These are phyloP conservation scores for Agraylea sexmaculata DNA, from an alignment of 1,140 invertebrate species.

Conservation along the genomic window DNA sequence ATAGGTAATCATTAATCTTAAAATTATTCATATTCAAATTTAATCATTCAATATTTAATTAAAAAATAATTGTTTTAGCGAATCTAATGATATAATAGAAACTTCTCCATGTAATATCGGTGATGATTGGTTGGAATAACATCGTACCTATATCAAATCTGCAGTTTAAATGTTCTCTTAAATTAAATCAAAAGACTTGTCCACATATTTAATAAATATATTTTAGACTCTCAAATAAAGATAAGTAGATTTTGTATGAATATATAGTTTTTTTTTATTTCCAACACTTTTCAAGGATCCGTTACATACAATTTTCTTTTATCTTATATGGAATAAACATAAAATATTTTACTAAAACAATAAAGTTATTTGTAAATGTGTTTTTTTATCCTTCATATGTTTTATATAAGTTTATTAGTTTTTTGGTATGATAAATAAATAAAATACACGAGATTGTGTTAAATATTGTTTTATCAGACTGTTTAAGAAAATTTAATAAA, in stretches of 20 bases:
- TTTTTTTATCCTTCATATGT: too few species aligned
- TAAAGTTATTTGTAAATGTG: too few species aligned
- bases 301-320: too few species aligned
- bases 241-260: background rate
- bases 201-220: background rate
- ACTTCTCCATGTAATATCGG: slow-evolving; percentile 46
- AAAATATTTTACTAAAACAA: too few species aligned
- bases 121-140: slow-evolving; percentile 21
- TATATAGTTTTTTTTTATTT: background rate
- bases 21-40: background rate
- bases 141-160: background rate
- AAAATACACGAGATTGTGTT: too few species aligned
- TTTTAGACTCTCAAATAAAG: background rate
- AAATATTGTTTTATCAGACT: too few species aligned
- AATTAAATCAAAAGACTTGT: too few species aligned
- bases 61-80: slow-evolving; percentile 38
- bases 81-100: slow-evolving; percentile 68
- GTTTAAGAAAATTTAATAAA: too few species aligned
- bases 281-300: background rate
- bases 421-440: too few species aligned
- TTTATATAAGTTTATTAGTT: too few species aligned
- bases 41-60: slow-evolving; percentile 2
- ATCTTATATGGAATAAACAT: too few species aligned
- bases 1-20: slow-evolving; percentile 43
- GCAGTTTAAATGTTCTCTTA: too few species aligned